Percentiles rank a stretch among this genome's conserved stretches.
Evolutionary conservation across 2,113 vertebrate species (phyloP).

Genomic region (Struthidea cinerea): DNA sequence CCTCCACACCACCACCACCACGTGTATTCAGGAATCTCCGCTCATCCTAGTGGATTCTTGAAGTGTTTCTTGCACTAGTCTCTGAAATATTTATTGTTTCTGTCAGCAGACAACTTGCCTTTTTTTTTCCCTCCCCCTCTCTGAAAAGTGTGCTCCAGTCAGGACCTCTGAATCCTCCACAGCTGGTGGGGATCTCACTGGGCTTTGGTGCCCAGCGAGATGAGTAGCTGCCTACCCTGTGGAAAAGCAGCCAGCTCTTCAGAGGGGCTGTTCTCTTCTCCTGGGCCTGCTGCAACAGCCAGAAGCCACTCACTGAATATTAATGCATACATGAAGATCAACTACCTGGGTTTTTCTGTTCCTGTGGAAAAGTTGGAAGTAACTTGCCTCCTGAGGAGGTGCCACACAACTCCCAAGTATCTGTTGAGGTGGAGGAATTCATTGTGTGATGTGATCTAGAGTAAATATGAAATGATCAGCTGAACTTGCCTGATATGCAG

Average conservation of each 20-base stretch:
- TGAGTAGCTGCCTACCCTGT: accelerated
- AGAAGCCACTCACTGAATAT: background rate
- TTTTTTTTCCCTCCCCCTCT: background rate
- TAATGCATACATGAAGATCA: background rate
- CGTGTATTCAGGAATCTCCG: background rate
- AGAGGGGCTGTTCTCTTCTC: background rate
- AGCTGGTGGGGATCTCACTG: background rate
- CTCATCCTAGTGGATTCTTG: background rate
- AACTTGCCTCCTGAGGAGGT: background rate
- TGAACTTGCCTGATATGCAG: background rate
- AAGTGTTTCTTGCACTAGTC: background rate
- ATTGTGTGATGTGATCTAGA: background rate
- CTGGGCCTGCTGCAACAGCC: background rate
- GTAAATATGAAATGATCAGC: background rate
- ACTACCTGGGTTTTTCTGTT: background rate
- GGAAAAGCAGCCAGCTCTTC: background rate
- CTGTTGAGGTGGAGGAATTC: background rate
- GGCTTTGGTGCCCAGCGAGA: background rate
- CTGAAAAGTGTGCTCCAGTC: background rate
- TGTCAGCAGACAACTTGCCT: background rate
- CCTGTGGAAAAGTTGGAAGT: background rate
- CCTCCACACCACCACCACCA: background rate
- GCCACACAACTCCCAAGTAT: background rate
- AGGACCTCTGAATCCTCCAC: background rate
- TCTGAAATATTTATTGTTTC: background rate